A percentile compares a stretch with the other conserved stretches of the same genome.
These are phyloP conservation scores for Nomada fucata DNA, from an alignment of 2,888 invertebrate species.

Conservation along the genomic window DNA sequence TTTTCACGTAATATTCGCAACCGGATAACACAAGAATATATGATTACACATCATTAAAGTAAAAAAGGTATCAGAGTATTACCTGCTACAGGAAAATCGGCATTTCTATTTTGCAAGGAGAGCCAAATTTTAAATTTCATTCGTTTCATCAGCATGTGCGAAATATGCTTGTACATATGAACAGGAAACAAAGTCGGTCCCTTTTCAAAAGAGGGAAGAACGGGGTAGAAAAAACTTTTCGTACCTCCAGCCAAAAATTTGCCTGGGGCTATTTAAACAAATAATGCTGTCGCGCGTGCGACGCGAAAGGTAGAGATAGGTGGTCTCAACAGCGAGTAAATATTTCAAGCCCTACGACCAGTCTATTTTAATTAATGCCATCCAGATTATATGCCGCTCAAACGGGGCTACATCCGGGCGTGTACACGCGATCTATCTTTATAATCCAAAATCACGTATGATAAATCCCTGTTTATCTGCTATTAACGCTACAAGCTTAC, in stretches of 20 bases:
- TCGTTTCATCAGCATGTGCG: background rate
- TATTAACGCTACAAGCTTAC: background rate
- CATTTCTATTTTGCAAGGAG: no score
- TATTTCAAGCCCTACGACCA: constrained; percentile 13
- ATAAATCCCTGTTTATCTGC: constrained; percentile 22
- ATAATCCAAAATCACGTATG: constrained; percentile 22
- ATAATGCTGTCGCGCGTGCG: background rate
- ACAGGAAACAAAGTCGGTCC: background rate
- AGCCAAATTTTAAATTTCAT: no score
- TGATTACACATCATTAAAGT: no score
- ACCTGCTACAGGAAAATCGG: no score
- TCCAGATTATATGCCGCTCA: constrained; percentile 14
- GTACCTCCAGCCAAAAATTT: background rate
- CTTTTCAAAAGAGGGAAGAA: background rate
- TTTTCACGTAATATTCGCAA: no score
- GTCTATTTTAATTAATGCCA: constrained; percentile 43
- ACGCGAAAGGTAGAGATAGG: no score
- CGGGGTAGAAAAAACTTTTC: background rate
- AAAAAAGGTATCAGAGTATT: no score
- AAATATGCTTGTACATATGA: no score
- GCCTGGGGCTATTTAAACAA: constrained; percentile 3
- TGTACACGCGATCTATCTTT: background rate
- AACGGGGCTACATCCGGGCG: background rate
- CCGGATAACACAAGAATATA: no score
- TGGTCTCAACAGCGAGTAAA: constrained; percentile 10